These are phyloP conservation scores for Anser cygnoides DNA, from an alignment of 2,113 vertebrate species.

Conservation along the genomic window DNA sequence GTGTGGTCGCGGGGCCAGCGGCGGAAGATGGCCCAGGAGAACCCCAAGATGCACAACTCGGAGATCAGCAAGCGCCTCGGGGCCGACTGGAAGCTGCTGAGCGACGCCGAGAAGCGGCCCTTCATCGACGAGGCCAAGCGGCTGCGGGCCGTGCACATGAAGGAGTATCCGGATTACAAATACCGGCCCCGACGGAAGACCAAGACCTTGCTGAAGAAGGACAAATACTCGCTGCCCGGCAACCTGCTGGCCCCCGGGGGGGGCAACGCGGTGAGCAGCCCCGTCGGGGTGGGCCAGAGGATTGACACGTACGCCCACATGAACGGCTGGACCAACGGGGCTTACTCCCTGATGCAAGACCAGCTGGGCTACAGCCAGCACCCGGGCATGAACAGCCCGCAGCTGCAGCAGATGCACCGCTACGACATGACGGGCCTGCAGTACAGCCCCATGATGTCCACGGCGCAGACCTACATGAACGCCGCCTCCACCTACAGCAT, in stretches of 20 bases:
- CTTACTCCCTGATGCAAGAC: constrained; percentile 96
- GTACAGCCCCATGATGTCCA: constrained; percentile 97
- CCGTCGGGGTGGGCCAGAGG: constrained; percentile 91
- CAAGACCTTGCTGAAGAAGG: constrained; percentile 98
- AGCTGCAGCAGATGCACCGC: constrained; percentile 96
- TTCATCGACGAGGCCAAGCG: constrained; percentile 99
- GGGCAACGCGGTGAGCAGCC: constrained; percentile 82
- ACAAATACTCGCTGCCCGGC: constrained; percentile 94
- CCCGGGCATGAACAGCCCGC: constrained; percentile 90
- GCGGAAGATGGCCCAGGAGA: constrained; percentile 98
- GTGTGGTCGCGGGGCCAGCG: constrained; percentile 97
- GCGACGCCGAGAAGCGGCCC: constrained; percentile 94
- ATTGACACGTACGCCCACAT: constrained; percentile 96
- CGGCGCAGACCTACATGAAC: constrained; percentile 93
- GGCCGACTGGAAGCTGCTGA: constrained; percentile 98
- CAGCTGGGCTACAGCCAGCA: constrained; percentile 94
- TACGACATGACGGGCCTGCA: constrained; percentile 97
- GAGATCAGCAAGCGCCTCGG: constrained; percentile 98
- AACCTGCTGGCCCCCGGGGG: constrained; percentile 87
- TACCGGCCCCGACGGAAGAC: constrained; percentile 98
- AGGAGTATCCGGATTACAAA: constrained; percentile 99
- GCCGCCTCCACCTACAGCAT: constrained; percentile 86
- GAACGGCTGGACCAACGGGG: constrained; percentile 97
- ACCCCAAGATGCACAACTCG: constrained; percentile 99
- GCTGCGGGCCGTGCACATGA: constrained; percentile 97